Evolutionary conservation across 1,140 invertebrate genomes (phyloP).

Genomic region (Euborellia annulipes): DNA sequence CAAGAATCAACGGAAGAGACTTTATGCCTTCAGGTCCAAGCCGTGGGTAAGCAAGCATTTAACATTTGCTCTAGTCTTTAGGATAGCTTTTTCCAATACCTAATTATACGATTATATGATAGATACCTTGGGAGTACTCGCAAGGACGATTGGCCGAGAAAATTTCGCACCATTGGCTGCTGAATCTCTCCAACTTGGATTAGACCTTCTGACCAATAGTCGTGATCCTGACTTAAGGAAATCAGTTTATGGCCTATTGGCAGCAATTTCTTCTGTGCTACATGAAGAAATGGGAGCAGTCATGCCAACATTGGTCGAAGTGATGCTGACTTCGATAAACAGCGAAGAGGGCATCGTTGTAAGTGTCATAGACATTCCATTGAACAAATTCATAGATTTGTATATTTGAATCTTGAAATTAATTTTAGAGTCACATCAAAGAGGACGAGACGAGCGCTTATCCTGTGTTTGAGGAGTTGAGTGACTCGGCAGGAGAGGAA

Average conservation of each 20-base stretch:
- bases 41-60: constrained; percentile 44
- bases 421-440: constrained; percentile 33
- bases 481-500: constrained; percentile 34
- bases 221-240: constrained; percentile 60
- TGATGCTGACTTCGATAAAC: constrained; percentile 46
- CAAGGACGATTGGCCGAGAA: constrained; percentile 45
- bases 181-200: constrained; percentile 46
- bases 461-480: constrained; percentile 32
- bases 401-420: constrained; percentile 9
- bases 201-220: constrained; percentile 41
- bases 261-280: constrained; percentile 47
- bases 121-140: constrained; percentile 56
- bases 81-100: too few relatives aligned
- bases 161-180: constrained; percentile 46
- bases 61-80: too few relatives aligned
- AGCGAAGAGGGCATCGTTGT: constrained; percentile 50
- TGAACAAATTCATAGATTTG: constrained; percentile 2
- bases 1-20: constrained; percentile 32
- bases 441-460: constrained; percentile 33
- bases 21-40: constrained; percentile 44
- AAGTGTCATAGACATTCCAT: constrained; percentile 17
- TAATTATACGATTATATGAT: too few relatives aligned
- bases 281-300: constrained; percentile 46
- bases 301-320: constrained; percentile 45
- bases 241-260: constrained; percentile 51